A percentile compares a stretch with the other conserved stretches of the same genome.
phyloP scores from a whole-genome alignment of 2,888 invertebrate species.

The Cynaeus angustus region DNA sequence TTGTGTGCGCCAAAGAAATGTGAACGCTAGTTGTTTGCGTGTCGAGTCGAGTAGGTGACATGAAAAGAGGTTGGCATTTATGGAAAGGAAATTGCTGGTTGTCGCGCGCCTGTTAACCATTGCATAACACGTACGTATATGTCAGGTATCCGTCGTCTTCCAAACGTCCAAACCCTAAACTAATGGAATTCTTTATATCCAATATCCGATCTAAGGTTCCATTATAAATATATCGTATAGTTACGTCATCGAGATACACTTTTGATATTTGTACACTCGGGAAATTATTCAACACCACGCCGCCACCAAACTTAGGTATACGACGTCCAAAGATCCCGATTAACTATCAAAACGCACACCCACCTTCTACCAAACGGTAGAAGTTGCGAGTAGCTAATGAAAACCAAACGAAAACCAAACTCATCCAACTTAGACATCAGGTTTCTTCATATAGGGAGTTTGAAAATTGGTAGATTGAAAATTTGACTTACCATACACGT shows the following conservation, averaged over 20 bases:
- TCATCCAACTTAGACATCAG: no score
- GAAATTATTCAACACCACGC: conserved; percentile 14
- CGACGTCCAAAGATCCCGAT: neutral
- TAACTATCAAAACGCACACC: no score
- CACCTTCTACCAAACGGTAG: no score
- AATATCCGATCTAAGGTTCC: conserved; percentile 58
- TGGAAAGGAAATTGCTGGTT: conserved; percentile 67
- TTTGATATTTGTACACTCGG: conserved; percentile 43
- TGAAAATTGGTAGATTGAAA: neutral
- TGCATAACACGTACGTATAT: conserved; percentile 54
- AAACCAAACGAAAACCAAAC: no score
- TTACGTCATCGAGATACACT: conserved; percentile 33
- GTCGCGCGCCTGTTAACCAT: conserved; percentile 60
- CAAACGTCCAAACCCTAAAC: conserved; percentile 48
- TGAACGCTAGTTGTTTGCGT: conserved; percentile 51
- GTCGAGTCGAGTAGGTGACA: conserved; percentile 66
- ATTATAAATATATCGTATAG: conserved; percentile 57
- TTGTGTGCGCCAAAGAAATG: conserved; percentile 51
- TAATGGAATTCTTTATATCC: conserved; percentile 63
- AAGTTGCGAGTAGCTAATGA: no score
- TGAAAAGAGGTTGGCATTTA: conserved; percentile 67
- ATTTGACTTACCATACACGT: conserved; percentile 45
- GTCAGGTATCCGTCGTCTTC: conserved; percentile 50
- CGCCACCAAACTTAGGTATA: no score
- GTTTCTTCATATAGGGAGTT: no score